Evolutionary conservation across 92 coral and sea anemone genomes (phyloP).

Genomic region (Epizoanthus ramosus): DNA sequence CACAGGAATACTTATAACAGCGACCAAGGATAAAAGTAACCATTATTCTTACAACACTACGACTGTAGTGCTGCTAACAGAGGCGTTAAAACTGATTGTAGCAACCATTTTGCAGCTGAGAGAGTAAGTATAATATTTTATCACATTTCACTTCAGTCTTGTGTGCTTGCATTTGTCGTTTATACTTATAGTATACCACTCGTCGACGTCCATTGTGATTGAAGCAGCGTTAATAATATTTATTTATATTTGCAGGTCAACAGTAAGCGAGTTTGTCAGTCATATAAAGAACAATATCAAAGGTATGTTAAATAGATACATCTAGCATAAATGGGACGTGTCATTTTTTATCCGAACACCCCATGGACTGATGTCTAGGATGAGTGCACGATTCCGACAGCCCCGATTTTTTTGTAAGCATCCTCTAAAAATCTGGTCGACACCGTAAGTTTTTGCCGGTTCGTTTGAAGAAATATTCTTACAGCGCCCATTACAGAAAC

Average conservation of each 20-base stretch:
- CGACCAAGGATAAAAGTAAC: slow-evolving; percentile 78
- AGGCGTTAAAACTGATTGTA: slow-evolving; percentile 79
- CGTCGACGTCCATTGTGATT: neutral
- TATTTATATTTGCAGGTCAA: slow-evolving; percentile 54
- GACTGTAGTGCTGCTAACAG: slow-evolving; percentile 90
- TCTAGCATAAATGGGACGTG: no score
- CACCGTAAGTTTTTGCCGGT: no score
- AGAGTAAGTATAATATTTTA: slow-evolving; percentile 65
- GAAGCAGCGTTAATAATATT: neutral
- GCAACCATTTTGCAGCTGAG: slow-evolving; percentile 78
- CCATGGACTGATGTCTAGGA: no score
- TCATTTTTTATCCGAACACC: no score
- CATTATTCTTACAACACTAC: slow-evolving; percentile 84
- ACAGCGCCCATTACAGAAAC: no score
- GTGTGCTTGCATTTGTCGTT: no score
- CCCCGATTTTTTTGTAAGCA: no score
- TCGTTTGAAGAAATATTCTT: no score
- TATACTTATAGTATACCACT: no score
- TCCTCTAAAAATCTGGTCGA: no score
- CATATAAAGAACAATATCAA: slow-evolving; percentile 58
- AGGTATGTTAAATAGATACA: slow-evolving; percentile 45
- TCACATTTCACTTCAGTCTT: no score
- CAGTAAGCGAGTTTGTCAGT: slow-evolving; percentile 52
- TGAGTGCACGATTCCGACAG: no score
- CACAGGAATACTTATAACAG: slow-evolving; percentile 91